A percentile compares a stretch with the other conserved stretches of the same genome.
Evolutionary conservation across 2,888 invertebrate species (phyloP).

Genomic region (Cenopis cana): DNA sequence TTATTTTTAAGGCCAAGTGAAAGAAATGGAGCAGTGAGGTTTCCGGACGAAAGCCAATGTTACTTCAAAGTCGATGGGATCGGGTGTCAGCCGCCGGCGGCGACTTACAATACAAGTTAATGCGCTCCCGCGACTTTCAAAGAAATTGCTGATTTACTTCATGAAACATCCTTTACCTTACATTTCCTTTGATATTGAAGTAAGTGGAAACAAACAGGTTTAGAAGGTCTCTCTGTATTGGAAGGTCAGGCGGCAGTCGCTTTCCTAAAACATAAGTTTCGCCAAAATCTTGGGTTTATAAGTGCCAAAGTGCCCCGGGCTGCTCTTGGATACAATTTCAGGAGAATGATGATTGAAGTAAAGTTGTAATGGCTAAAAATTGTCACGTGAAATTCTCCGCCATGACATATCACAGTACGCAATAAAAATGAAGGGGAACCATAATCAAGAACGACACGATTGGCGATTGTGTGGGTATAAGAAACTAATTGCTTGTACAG

Average conservation of each 20-base stretch:
- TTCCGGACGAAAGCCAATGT: conserved; percentile 60
- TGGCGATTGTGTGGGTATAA: conserved; percentile 51
- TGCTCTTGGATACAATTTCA: no score
- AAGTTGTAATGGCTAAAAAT: conserved; percentile 6
- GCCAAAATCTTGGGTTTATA: no score
- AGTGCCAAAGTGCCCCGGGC: no score
- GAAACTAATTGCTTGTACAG: conserved; percentile 65
- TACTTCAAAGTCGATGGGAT: conserved; percentile 65
- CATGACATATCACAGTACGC: conserved; percentile 40
- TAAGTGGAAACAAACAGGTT: background rate
- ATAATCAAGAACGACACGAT: conserved; percentile 52
- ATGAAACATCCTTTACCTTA: conserved; percentile 48
- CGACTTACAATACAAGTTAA: conserved; percentile 59
- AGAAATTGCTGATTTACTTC: conserved; percentile 67
- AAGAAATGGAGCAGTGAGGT: conserved; percentile 56
- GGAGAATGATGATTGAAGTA: no score
- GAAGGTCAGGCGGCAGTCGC: no score
- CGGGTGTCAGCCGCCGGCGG: conserved; percentile 41
- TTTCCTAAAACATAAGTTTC: no score
- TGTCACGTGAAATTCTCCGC: conserved; percentile 39
- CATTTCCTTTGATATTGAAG: conserved; percentile 52
- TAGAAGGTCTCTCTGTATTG: no score
- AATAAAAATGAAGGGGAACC: conserved; percentile 48
- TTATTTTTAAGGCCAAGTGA: conserved; percentile 57
- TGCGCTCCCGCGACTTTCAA: conserved; percentile 62